Evolutionary conservation across 2,797 vertebrate species (phyloP).

Genomic region (Gobio occitaniae): DNA sequence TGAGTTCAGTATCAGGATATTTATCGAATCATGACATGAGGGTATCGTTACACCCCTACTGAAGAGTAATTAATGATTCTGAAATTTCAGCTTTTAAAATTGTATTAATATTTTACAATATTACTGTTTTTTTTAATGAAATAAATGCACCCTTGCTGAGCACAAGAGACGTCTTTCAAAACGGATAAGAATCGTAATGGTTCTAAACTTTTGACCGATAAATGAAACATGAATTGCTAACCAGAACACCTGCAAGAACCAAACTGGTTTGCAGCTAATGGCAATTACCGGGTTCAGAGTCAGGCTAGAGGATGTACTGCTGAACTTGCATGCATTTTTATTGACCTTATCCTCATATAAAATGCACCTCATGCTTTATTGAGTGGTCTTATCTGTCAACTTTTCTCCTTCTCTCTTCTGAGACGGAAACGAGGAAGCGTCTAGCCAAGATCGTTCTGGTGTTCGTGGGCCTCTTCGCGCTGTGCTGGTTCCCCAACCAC

Average conservation of each 20-base stretch:
- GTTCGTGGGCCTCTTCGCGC: slow-evolving; percentile 92
- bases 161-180: not conserved
- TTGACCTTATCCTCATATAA: not conserved
- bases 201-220: not conserved
- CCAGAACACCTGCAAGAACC: not conserved
- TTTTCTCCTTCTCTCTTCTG: slow-evolving; percentile 64
- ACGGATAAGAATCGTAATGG: not conserved
- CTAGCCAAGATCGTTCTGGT: slow-evolving; percentile 94
- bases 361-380: not conserved
- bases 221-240: not conserved
- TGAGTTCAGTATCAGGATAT: no score
- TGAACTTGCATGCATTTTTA: slow-evolving; percentile 18
- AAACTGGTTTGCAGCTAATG: not conserved
- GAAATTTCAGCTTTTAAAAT: not conserved
- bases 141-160: not conserved
- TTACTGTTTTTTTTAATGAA: not conserved
- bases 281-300: not conserved
- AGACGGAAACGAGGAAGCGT: slow-evolving; percentile 93
- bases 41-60: no score
- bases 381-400: slow-evolving; percentile 20
- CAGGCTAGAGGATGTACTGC: not conserved
- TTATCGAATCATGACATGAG: no score
- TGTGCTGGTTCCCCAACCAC: slow-evolving; percentile 95
- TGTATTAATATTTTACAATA: not conserved
- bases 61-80: not conserved